Conservation (phyloP, 1,140 invertebrate species). For the Anastatus disparis region DNA sequence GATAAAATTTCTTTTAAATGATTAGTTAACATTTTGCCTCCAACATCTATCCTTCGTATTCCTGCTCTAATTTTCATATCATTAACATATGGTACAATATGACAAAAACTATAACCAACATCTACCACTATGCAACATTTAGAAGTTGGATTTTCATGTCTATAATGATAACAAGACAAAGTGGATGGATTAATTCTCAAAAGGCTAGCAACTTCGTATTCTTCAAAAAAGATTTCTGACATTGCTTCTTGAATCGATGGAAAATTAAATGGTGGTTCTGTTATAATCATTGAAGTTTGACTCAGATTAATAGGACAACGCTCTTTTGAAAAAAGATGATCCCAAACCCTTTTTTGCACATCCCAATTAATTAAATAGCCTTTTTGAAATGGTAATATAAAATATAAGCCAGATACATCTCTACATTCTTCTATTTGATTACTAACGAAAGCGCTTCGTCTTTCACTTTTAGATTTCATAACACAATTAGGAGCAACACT, state of each 20-base stretch:
- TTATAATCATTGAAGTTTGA: constrained; percentile 86
- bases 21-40: constrained; percentile 97
- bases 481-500: constrained; percentile 94
- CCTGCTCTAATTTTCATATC: constrained; percentile 84
- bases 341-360: constrained; percentile 95
- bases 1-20: constrained; percentile 98
- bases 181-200: constrained; percentile 82
- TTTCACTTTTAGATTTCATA: constrained; percentile 97
- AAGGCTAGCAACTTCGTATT: constrained; percentile 91
- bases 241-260: constrained; percentile 91
- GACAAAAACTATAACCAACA: constrained; percentile 94
- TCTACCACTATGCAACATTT: constrained; percentile 90
- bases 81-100: constrained; percentile 94
- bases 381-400: constrained; percentile 94
- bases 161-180: constrained; percentile 76
- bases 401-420: constrained; percentile 94
- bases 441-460: constrained; percentile 91
- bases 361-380: constrained; percentile 97
- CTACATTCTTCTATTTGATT: constrained; percentile 95
- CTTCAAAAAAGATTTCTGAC: constrained; percentile 97
- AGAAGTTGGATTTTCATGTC: constrained; percentile 68
- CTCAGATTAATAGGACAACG: constrained; percentile 81
- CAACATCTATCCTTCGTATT: constrained; percentile 90
- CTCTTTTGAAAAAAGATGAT: constrained; percentile 92
- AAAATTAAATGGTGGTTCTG: constrained; percentile 96